These are phyloP conservation scores for Psylliodes chrysocephalus DNA, from an alignment of 2,888 invertebrate species.

Conservation along the genomic window DNA sequence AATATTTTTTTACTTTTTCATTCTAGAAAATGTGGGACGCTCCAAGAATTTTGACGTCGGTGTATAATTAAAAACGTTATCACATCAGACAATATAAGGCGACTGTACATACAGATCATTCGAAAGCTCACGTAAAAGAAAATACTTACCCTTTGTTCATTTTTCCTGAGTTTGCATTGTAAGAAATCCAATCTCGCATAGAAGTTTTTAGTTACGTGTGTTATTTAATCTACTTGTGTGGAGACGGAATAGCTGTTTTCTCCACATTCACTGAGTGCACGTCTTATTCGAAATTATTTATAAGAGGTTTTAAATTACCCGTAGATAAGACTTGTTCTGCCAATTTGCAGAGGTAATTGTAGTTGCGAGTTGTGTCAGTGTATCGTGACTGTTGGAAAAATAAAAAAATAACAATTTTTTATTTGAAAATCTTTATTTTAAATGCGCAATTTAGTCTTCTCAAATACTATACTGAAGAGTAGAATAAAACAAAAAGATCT, in stretches of 20 bases:
- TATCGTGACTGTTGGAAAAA: constrained; percentile 10
- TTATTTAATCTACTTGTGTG: constrained; percentile 1
- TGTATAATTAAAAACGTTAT: too few relatives aligned
- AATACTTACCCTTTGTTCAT: too few relatives aligned
- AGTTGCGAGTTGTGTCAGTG: neutral
- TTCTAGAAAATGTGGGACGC: too few relatives aligned
- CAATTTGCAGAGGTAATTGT: constrained; percentile 28
- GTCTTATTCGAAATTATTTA: constrained; percentile 1
- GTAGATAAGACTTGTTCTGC: constrained; percentile 24
- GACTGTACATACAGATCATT: too few relatives aligned
- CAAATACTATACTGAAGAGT: neutral
- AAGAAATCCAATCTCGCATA: neutral
- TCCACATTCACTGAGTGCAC: neutral
- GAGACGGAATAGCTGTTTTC: constrained; percentile 3
- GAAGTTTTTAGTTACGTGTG: constrained; percentile 2
- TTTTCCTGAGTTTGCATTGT: too few relatives aligned
- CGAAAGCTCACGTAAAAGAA: too few relatives aligned
- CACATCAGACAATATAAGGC: too few relatives aligned
- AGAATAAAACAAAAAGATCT: too few relatives aligned
- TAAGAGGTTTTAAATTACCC: constrained; percentile 21
- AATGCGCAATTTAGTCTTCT: neutral
- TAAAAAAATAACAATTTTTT: neutral
- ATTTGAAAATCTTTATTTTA: too few relatives aligned
- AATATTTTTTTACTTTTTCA: too few relatives aligned
- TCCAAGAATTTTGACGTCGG: too few relatives aligned